Conservation (phyloP, 2,797 vertebrate species). For the Micrastur ruficollis region DNA sequence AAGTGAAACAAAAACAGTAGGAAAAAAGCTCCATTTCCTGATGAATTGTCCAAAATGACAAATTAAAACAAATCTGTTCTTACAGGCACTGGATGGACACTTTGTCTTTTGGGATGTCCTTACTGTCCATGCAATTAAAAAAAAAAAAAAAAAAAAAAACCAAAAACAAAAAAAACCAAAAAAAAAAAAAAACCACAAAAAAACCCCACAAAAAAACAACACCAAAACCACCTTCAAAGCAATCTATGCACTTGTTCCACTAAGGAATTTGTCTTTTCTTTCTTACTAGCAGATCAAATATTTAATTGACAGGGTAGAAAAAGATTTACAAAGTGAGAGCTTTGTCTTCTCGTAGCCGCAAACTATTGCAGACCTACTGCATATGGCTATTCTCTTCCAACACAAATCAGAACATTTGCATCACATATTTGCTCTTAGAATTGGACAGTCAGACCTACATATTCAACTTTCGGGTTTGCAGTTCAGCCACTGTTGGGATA, state of each 20-base stretch:
- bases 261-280: not conserved
- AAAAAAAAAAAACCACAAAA: too few relatives aligned
- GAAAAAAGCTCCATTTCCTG: not conserved
- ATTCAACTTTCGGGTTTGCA: not conserved
- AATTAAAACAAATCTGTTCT: not conserved
- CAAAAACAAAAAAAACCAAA: too few relatives aligned
- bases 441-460: not conserved
- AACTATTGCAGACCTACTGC: not conserved
- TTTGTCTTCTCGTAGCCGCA: not conserved
- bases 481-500: not conserved
- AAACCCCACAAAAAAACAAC: too few relatives aligned
- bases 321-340: not conserved
- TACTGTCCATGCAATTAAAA: not conserved
- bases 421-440: not conserved
- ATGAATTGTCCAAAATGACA: not conserved
- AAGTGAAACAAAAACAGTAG: not conserved
- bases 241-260: not conserved
- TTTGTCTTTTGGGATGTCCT: not conserved
- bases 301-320: not conserved
- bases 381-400: not conserved
- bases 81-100: not conserved
- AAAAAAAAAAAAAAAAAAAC: not conserved
- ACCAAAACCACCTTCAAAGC: not conserved
- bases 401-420: not conserved
- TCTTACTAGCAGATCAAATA: not conserved